Base-by-base conservation (phyloP, 2,888 invertebrate genomes). In the Dione juno region DNA sequence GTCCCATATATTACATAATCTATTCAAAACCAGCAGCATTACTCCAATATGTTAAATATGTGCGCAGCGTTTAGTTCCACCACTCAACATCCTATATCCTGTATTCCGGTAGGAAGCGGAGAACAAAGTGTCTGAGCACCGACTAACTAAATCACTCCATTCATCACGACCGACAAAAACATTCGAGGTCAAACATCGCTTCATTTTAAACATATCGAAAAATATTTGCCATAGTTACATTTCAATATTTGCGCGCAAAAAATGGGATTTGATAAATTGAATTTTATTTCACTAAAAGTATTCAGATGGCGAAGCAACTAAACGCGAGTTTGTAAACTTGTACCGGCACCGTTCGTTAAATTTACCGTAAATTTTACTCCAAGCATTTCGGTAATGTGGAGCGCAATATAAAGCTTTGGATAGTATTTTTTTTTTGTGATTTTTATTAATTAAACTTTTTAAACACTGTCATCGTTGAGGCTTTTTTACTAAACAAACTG, bases 281-380 rank as follows among this genome's bases (percentile, higher is more conserved):
- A 6, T 61, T 59, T 21, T 59, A n/a, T 28, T 2, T 5, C 5
- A 14, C 41, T 3, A 21, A 43, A 21, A 59, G 28, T 28, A 28
- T 43, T 43, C 21, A 40, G 19, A 40, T 8, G 58, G 58, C 58
- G 40, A 58, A 13, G 28, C 54, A 35, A 37, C 43, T 13, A n/a
- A 59, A 59, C 43, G 59, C 21, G 59, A 59, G 59, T 59, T 59
- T 14, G 59, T 21, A 21, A 59, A 59, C 43, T 59, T 28, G 14
- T 40, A 28, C 9, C 28, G 21, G 53, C 53, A 54, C 5, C 28
- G 21, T 59, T 28, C 43, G 10, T 14, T 59, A 14, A 59, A 59
- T 21, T 5, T 59, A n/a, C 21, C 43, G 43, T 43, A n/a, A 59
- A n/a, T 43, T 59, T 59, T 19, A 28, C 14, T 59, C 41, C 21